Evolutionary conservation across 1,140 invertebrate species (phyloP).

Genomic region (Phthorimaea operculella): DNA sequence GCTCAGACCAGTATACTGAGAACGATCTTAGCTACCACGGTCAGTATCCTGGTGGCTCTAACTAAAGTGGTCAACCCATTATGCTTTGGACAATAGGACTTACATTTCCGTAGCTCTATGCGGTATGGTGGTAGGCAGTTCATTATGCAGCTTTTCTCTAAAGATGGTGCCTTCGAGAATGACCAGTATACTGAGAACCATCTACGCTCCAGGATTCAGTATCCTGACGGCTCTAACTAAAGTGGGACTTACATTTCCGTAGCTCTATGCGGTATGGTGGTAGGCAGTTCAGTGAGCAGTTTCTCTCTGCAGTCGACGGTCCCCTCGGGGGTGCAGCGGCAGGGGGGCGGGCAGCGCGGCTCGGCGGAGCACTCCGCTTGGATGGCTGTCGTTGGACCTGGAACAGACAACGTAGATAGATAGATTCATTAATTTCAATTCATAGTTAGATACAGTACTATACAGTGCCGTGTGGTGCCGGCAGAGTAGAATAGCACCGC

Average conservation of each 20-base stretch:
- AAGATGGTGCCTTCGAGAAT: slow-evolving; percentile 91
- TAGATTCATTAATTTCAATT: neutral
- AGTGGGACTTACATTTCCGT: slow-evolving; percentile 89
- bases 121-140: slow-evolving; percentile 90
- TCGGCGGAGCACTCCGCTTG: slow-evolving; percentile 81
- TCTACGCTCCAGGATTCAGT: too few species aligned
- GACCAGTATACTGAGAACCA: too few species aligned
- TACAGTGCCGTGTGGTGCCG: too few species aligned
- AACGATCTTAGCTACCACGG: too few species aligned
- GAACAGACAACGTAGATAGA: slow-evolving; percentile 2
- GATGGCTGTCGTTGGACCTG: slow-evolving; percentile 40
- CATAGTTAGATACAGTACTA: too few species aligned
- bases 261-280: slow-evolving; percentile 90
- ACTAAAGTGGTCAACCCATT: too few species aligned
- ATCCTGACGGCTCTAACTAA: too few species aligned
- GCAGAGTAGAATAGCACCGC: too few species aligned
- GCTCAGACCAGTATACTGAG: too few species aligned
- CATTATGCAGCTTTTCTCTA: slow-evolving; percentile 88
- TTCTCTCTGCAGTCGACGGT: slow-evolving; percentile 97
- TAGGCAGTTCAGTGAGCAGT: slow-evolving; percentile 87
- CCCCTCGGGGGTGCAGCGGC: slow-evolving; percentile 87
- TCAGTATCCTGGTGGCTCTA: too few species aligned
- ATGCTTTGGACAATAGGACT: too few species aligned
- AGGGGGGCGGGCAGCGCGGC: slow-evolving; percentile 90
- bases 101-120: slow-evolving; percentile 95